phyloP scores from a whole-genome alignment of 2,797 vertebrate species.

The Champsocephalus gunnari region DNA sequence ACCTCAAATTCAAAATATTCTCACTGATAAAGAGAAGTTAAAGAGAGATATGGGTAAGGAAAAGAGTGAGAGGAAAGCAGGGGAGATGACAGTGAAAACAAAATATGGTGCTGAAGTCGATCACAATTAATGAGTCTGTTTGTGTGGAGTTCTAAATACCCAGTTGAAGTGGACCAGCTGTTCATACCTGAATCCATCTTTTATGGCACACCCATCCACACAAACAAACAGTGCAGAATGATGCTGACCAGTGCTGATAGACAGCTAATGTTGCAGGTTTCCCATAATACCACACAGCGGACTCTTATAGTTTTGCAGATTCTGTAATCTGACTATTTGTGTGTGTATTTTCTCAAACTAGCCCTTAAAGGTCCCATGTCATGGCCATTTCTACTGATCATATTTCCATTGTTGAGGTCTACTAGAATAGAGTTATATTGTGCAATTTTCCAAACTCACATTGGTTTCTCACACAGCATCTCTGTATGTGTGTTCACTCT shows the following conservation, averaged over 20 bases:
- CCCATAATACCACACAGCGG: constrained; percentile 32
- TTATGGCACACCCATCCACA: constrained; percentile 26
- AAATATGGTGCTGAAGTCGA: constrained; percentile 33
- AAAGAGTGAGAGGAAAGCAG: constrained; percentile 7
- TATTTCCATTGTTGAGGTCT: too few species aligned
- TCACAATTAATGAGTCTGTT: constrained; percentile 65
- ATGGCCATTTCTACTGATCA: too few species aligned
- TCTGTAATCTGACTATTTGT: constrained; percentile 29
- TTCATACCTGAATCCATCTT: constrained; percentile 59
- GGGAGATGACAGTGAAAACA: constrained; percentile 25
- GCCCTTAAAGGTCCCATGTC: not conserved
- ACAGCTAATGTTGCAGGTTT: constrained; percentile 55
- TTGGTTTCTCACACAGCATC: too few species aligned
- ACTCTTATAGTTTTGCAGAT: constrained; percentile 15
- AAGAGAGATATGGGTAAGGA: constrained; percentile 8
- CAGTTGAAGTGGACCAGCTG: constrained; percentile 65
- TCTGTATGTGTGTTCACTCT: too few species aligned
- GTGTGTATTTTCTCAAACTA: constrained; percentile 17
- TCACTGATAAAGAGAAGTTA: constrained; percentile 9
- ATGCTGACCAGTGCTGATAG: constrained; percentile 58
- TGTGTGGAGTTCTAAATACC: constrained; percentile 44
- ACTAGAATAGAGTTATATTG: too few species aligned
- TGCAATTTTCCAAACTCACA: too few species aligned
- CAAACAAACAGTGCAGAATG: constrained; percentile 42
- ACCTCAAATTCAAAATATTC: constrained; percentile 37